These are phyloP conservation scores for Propithecus deckenii DNA, from an alignment of 2,797 vertebrate species.

Conservation along the genomic window DNA sequence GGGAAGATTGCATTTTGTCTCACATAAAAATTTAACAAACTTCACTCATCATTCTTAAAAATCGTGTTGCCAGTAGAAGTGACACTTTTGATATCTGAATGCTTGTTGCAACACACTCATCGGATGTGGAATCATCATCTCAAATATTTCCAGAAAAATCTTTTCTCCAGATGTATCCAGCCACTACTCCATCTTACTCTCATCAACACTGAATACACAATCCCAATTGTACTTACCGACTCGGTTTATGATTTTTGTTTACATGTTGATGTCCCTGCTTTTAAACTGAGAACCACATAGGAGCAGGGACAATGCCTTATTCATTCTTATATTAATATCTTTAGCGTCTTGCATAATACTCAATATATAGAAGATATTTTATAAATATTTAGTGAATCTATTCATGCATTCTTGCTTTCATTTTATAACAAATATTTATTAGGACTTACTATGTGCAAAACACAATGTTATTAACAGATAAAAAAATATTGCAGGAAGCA, in stretches of 20 bases:
- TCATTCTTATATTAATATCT: background rate
- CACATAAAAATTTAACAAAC: background rate
- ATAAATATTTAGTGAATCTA: background rate
- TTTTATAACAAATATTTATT: slow-evolving; percentile 2
- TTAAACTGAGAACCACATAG: background rate
- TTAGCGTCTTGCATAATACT: background rate
- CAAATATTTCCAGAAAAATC: background rate
- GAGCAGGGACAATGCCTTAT: background rate
- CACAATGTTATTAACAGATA: background rate
- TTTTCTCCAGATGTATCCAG: background rate
- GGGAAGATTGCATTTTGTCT: background rate
- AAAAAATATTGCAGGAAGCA: background rate
- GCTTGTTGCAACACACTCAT: background rate
- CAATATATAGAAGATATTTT: background rate
- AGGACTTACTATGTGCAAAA: slow-evolving; percentile 12
- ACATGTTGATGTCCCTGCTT: background rate
- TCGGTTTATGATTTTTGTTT: background rate
- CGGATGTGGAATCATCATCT: background rate
- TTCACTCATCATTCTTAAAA: slow-evolving; percentile 1
- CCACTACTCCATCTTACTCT: background rate
- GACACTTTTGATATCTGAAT: background rate
- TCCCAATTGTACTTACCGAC: background rate
- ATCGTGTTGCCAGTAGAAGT: background rate
- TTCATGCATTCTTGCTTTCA: background rate
- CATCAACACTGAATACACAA: background rate